Base-by-base conservation (phyloP, 1,140 invertebrate species). In the Asobara japonica region DNA sequence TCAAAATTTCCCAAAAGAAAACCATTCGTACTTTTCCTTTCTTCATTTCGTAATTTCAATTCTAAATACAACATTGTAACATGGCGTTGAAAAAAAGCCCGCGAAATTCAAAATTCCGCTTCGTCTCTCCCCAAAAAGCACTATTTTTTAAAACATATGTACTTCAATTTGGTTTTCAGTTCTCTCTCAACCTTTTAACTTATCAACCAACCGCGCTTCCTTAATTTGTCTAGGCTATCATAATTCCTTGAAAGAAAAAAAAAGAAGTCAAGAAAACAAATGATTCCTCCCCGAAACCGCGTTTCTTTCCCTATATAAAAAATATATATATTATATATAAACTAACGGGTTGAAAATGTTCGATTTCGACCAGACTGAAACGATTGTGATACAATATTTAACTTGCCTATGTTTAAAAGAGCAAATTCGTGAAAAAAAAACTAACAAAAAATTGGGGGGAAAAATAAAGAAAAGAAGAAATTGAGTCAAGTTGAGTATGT, bases 381-480 rank as follows among this genome's bases (percentile, higher is more conserved):
- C 83, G 83, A 87, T 87, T 87, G 84, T 86, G 84, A 87, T 87
- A 87, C 82, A 84, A 86, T 86, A 87, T 86, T 86, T 87, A 87
- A 86, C 86, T 85, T 85, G 84, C 81, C 84, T 86, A 85, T 82
- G 84, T 85, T 82, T 80, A 81, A 82, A 79, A 71, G 56, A 73
- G 60, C 62, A 56, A 30, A 61, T 65, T 65, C 61, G 45, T n/a
- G n/a, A n/a, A n/a, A 20, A 18, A 72, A 27, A 62, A 31, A 62
- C 22, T 60, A 60, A 60, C 11, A 67, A 36, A 62, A 20, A 3
- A 38, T 3, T 38, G 2, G 36, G 8, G 30, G 31, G n/a, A 36
- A 36, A 16, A 65, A 27, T 31, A 30, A 69, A 30, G 13, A 70
- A 70, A 27, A 51, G 20, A 69, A 30, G 13, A 70, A 70, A 18